Conservation (phyloP, 2,888 invertebrate species). For the Noctuana brunneofusca region DNA sequence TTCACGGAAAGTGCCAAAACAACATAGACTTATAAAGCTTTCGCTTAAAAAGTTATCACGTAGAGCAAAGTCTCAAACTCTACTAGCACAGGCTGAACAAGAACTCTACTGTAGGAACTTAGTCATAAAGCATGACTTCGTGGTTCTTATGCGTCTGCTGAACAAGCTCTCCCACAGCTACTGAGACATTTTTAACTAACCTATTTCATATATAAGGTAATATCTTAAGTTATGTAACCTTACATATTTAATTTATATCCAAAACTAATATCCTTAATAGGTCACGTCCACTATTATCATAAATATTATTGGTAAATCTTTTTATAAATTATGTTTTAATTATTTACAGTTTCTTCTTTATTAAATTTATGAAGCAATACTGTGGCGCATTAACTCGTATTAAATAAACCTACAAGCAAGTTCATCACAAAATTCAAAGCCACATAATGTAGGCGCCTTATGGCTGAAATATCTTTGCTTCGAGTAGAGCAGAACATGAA, state of each 20-base stretch:
- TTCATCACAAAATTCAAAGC: constrained; percentile 1
- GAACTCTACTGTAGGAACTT: background rate
- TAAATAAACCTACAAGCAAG: background rate
- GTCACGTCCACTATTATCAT: too few species aligned
- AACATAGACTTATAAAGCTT: background rate
- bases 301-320: too few species aligned
- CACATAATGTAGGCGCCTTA: constrained; percentile 2
- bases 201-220: too few species aligned
- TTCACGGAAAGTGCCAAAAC: too few species aligned
- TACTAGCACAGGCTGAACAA: background rate
- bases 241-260: too few species aligned
- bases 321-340: too few species aligned
- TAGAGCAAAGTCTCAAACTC: background rate
- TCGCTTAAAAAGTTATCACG: constrained; percentile 9
- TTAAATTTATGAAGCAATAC: background rate
- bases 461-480: background rate
- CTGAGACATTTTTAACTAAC: background rate
- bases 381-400: background rate
- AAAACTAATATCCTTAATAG: too few species aligned
- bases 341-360: too few species aligned
- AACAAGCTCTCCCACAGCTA: background rate
- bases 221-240: too few species aligned
- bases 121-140: background rate
- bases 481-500: background rate
- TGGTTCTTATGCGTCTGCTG: background rate